Conservation (phyloP, 2,888 invertebrate species). For the Epistrophe eligans region DNA sequence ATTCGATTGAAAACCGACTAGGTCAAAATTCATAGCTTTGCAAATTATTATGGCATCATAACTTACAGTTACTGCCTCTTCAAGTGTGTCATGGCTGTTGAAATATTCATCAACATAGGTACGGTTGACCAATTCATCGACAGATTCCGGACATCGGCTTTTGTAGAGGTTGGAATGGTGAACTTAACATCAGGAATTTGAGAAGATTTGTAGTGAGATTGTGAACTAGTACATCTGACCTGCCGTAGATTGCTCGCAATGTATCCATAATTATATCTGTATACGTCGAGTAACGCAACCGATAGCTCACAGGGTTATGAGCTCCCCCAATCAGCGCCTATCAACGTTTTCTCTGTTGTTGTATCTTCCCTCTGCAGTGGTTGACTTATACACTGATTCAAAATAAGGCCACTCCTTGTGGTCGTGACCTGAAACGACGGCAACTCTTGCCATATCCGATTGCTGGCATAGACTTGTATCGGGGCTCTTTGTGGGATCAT, state of each 20-base stretch:
- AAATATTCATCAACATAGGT: constrained; percentile 40
- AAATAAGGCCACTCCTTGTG: constrained; percentile 8
- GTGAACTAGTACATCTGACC: background rate
- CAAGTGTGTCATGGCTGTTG: constrained; percentile 25
- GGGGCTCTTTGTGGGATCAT: background rate
- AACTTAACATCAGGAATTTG: background rate
- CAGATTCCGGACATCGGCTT: constrained; percentile 5
- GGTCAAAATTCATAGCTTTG: constrained; percentile 11
- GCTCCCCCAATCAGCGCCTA: background rate
- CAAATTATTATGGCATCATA: constrained; percentile 4
- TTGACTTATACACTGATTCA: background rate
- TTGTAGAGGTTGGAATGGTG: constrained; percentile 1
- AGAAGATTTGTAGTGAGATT: background rate
- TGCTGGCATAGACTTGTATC: constrained; percentile 20
- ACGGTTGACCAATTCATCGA: constrained; percentile 14
- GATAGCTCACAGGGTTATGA: too few species aligned
- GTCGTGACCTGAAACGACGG: background rate
- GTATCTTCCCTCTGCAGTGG: constrained; percentile 11
- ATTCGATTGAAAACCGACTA: constrained; percentile 3
- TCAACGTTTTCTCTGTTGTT: constrained; percentile 7
- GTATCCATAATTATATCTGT: background rate
- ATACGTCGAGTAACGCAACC: background rate
- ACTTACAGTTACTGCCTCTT: constrained; percentile 15
- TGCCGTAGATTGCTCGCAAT: background rate
- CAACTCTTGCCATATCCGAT: constrained; percentile 5